phyloP scores from a whole-genome alignment of 2,797 vertebrate genomes.

The Spizella passerina region DNA sequence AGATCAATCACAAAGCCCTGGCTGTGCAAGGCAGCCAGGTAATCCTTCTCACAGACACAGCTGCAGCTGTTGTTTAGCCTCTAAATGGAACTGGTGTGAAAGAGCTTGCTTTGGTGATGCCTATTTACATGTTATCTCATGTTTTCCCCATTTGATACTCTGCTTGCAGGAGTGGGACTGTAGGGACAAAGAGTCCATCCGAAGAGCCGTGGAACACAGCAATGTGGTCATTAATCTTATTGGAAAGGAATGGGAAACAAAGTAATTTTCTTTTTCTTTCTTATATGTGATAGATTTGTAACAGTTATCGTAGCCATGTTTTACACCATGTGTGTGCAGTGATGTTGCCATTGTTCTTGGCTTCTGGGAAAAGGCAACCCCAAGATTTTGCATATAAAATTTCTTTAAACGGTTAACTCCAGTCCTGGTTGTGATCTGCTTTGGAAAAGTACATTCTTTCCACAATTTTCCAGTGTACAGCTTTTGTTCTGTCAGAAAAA shows the following conservation, averaged over 20 bases:
- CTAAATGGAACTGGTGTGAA: not conserved
- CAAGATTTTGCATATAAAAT: not conserved
- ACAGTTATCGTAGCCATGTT: not conserved
- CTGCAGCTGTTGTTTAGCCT: not conserved
- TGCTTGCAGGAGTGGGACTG: slow-evolving; percentile 89
- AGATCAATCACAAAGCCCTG: not conserved
- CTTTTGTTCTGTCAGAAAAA: not conserved
- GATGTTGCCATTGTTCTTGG: not conserved
- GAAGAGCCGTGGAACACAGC: slow-evolving; percentile 86
- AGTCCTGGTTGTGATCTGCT: not conserved
- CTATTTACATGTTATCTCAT: not conserved
- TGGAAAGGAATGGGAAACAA: slow-evolving; percentile 94
- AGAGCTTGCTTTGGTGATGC: not conserved
- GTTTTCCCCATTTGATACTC: not conserved
- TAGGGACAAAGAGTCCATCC: slow-evolving; percentile 87
- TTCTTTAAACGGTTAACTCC: not conserved
- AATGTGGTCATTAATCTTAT: slow-evolving; percentile 95
- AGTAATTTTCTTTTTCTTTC: slow-evolving; percentile 70
- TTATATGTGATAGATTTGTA: not conserved
- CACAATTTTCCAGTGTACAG: not conserved
- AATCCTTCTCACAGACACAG: not conserved
- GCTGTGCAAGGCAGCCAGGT: not conserved
- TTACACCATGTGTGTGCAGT: not conserved
- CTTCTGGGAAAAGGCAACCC: not conserved
- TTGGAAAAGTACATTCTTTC: not conserved